These are phyloP conservation scores for Drosophila miranda DNA, from an alignment of 1,140 invertebrate species.

Conservation along the genomic window DNA sequence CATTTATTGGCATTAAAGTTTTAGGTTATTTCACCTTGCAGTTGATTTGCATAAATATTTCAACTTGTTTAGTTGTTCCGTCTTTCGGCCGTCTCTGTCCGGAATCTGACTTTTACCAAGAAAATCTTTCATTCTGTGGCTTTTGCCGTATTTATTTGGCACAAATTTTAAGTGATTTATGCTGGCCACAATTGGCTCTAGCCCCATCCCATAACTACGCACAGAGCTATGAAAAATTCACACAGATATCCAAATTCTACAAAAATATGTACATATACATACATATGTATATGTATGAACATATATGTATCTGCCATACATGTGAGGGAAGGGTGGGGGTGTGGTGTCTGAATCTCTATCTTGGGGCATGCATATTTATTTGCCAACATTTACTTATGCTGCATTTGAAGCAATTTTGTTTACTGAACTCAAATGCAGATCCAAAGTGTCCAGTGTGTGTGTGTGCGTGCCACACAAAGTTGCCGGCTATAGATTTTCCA, in stretches of 20 bases:
- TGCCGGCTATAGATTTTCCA: slow-evolving; percentile 49
- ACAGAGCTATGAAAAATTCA: slow-evolving; percentile 62
- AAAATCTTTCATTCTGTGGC: slow-evolving; percentile 66
- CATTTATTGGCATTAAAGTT: slow-evolving; percentile 37
- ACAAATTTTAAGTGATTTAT: slow-evolving; percentile 81
- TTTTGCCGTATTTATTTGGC: slow-evolving; percentile 70
- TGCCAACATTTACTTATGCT: slow-evolving; percentile 73
- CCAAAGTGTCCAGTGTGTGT: slow-evolving; percentile 25
- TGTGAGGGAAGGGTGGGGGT: too few species aligned
- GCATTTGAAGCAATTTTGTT: slow-evolving; percentile 69
- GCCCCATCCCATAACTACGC: slow-evolving; percentile 27
- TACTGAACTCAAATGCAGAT: slow-evolving; percentile 60
- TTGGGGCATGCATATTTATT: slow-evolving; percentile 67
- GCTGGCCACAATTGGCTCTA: slow-evolving; percentile 70
- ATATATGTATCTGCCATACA: too few species aligned
- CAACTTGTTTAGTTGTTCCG: slow-evolving; percentile 27
- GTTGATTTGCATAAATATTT: slow-evolving; percentile 64
- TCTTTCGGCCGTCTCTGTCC: slow-evolving; percentile 23
- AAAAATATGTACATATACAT: neutral
- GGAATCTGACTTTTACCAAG: slow-evolving; percentile 59
- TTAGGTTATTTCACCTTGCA: slow-evolving; percentile 48
- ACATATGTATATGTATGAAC: slow-evolving; percentile 3
- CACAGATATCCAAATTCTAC: slow-evolving; percentile 25
- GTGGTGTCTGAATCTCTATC: slow-evolving; percentile 15
- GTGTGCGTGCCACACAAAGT: slow-evolving; percentile 44